Evolutionary conservation across 2,797 vertebrate genomes (phyloP).

Genomic region (Streptopelia turtur): DNA sequence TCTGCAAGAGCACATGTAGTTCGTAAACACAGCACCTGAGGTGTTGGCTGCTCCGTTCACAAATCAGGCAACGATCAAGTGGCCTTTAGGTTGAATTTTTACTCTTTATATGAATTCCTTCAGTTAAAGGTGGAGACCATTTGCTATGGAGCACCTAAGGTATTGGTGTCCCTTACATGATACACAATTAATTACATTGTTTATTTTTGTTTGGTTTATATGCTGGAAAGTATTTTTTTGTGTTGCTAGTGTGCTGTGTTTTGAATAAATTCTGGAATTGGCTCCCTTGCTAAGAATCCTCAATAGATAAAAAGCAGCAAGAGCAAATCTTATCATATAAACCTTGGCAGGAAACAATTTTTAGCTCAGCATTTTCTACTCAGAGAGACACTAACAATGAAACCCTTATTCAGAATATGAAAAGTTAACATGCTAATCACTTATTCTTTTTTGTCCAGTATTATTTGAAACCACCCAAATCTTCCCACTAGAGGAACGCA

Average conservation of each 20-base stretch:
- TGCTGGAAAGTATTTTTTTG: background rate
- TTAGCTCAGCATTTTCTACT: background rate
- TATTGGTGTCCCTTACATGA: background rate
- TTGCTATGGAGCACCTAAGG: background rate
- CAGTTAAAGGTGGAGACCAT: background rate
- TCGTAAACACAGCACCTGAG: background rate
- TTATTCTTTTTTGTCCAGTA: background rate
- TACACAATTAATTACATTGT: background rate
- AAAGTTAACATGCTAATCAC: background rate
- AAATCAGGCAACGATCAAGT: background rate
- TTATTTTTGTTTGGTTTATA: background rate
- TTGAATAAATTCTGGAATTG: background rate
- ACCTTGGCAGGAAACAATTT: background rate
- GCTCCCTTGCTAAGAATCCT: background rate
- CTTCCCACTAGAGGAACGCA: background rate
- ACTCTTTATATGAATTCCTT: background rate
- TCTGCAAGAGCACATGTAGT: background rate
- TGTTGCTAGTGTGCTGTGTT: background rate
- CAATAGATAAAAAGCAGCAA: background rate
- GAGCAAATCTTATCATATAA: background rate
- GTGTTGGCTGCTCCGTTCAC: rapidly evolving
- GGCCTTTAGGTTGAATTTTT: background rate
- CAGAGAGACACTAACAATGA: background rate
- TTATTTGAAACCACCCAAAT: background rate
- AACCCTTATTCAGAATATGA: background rate